Percentiles rank a stretch among this genome's conserved stretches.
phyloP scores from a whole-genome alignment of 2,113 vertebrate species.

The Etheostoma cragini region DNA sequence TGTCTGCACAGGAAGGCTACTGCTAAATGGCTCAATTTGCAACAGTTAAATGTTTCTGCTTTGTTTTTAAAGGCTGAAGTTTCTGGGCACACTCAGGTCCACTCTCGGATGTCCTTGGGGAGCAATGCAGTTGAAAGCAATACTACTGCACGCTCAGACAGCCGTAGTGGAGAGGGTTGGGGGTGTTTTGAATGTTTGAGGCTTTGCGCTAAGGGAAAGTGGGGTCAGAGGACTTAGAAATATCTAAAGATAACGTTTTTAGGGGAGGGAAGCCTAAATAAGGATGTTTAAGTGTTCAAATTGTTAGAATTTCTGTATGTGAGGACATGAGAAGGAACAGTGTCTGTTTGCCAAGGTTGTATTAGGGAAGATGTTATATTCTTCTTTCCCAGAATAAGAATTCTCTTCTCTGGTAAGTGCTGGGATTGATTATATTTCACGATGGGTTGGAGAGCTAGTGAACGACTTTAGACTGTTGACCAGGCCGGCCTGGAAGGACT shows the following conservation, averaged over 20 bases:
- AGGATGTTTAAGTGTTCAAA: constrained; percentile 54
- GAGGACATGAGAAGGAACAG: constrained; percentile 19
- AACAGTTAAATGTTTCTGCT: constrained; percentile 60
- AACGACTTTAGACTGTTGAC: constrained; percentile 44
- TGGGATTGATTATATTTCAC: constrained; percentile 64
- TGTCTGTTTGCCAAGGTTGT: constrained; percentile 38
- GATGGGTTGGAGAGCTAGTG: constrained; percentile 48
- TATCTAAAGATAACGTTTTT: constrained; percentile 65
- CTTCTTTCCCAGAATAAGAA: constrained; percentile 51
- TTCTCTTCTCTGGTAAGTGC: constrained; percentile 22
- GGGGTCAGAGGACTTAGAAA: constrained; percentile 67
- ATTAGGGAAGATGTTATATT: constrained; percentile 60
- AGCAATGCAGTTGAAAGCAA: constrained; percentile 78
- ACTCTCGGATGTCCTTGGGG: constrained; percentile 69
- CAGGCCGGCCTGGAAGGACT: constrained; percentile 54
- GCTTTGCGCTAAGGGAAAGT: constrained; percentile 54
- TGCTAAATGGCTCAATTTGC: constrained; percentile 62
- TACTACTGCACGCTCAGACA: constrained; percentile 65
- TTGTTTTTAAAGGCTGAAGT: constrained; percentile 79
- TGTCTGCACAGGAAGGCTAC: constrained; percentile 46
- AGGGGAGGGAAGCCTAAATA: constrained; percentile 42
- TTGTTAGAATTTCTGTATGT: constrained; percentile 53
- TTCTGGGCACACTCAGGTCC: constrained; percentile 72
- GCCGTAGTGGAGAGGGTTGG: constrained; percentile 35
- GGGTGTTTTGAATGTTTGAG: constrained; percentile 69